Evolutionary conservation across 2,113 vertebrate genomes (phyloP).

Genomic region (Hepsetus odoe): DNA sequence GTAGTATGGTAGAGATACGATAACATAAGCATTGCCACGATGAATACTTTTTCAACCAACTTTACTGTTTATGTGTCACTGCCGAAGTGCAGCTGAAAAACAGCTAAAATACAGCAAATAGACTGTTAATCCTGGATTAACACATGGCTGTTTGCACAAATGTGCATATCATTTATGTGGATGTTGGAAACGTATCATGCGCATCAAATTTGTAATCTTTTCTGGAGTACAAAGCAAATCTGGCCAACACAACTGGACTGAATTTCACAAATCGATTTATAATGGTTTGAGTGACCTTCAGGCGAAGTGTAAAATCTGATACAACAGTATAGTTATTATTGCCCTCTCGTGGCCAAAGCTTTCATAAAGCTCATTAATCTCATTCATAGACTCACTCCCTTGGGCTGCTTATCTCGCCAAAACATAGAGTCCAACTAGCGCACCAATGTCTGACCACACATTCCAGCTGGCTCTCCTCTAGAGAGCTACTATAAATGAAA

Average conservation of each 20-base stretch:
- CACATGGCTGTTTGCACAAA: neutral
- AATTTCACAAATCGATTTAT: neutral
- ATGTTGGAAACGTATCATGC: too few species aligned
- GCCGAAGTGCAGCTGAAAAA: neutral
- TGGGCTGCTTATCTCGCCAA: slow-evolving; percentile 8
- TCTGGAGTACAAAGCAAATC: neutral
- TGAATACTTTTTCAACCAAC: too few species aligned
- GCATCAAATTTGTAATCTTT: neutral
- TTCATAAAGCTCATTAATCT: slow-evolving; percentile 23
- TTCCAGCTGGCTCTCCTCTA: slow-evolving; percentile 14
- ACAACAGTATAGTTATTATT: slow-evolving; percentile 31
- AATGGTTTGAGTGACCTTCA: slow-evolving; percentile 1
- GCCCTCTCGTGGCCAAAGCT: slow-evolving; percentile 33
- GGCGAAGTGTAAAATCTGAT: slow-evolving; percentile 26
- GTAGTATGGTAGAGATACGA: too few species aligned
- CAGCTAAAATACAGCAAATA: neutral
- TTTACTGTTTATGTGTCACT: neutral
- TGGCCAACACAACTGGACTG: neutral
- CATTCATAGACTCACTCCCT: neutral
- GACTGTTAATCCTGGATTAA: neutral
- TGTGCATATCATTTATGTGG: neutral
- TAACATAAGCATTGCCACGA: too few species aligned
- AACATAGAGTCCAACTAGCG: slow-evolving; percentile 18
- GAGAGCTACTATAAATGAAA: slow-evolving; percentile 20
- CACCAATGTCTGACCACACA: slow-evolving; percentile 13